Conservation (phyloP, 2,888 invertebrate genomes). For the Cerastoderma edule region DNA sequence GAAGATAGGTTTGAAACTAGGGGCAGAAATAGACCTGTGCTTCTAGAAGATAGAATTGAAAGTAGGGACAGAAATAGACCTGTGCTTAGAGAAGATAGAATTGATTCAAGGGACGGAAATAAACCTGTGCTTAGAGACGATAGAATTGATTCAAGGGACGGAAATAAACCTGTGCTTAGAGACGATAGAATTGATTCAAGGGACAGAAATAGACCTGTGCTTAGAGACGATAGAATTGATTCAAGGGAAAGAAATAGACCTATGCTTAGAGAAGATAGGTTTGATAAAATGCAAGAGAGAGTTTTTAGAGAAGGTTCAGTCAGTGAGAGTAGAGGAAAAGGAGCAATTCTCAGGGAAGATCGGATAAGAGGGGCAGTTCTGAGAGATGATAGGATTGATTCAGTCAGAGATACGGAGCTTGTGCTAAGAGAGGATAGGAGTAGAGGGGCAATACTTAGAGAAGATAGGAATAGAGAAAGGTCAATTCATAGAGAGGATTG, state of each 20-base stretch:
- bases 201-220: not conserved
- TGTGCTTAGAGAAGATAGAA: too few species aligned
- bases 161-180: too few species aligned
- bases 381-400: slow-evolving; percentile 25
- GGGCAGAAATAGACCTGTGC: not conserved
- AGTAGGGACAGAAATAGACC: slow-evolving; percentile 2
- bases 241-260: not conserved
- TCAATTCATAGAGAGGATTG: not conserved
- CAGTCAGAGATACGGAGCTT: too few species aligned
- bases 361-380: not conserved
- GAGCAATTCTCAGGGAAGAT: not conserved
- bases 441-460: slow-evolving; percentile 35
- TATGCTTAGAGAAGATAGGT: not conserved
- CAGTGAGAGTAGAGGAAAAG: too few species aligned
- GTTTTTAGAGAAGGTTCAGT: too few species aligned
- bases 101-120: too few species aligned
- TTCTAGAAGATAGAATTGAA: not conserved
- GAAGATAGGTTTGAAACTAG: slow-evolving; percentile 21
- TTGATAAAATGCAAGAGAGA: too few species aligned
- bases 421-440: not conserved
- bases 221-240: not conserved
- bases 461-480: slow-evolving; percentile 33
- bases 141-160: too few species aligned
- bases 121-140: too few species aligned
- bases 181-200: not conserved